These are phyloP conservation scores for Pseudomyrmex dendroicus DNA, from an alignment of 1,140 invertebrate species.

Conservation along the genomic window DNA sequence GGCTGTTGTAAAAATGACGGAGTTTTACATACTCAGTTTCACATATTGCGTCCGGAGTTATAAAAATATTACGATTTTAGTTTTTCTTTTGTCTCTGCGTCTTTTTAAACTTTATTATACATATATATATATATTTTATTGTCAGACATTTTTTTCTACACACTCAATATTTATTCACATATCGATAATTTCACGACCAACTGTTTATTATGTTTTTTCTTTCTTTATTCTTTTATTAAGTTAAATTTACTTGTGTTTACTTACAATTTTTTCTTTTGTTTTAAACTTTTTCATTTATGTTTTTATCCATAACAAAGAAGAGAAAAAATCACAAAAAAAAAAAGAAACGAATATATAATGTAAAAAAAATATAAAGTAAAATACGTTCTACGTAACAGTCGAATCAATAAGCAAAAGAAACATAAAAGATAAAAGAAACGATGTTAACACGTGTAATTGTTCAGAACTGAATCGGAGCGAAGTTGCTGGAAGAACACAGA, in stretches of 20 bases:
- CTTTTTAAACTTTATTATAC: background rate
- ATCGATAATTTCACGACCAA: slow-evolving; percentile 35
- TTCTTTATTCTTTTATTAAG: slow-evolving; percentile 8
- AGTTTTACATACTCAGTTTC: background rate
- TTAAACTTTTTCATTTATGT: slow-evolving; percentile 18
- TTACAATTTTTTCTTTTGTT: slow-evolving; percentile 8
- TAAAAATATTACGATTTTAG: background rate
- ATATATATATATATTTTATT: background rate
- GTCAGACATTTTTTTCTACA: slow-evolving; percentile 3
- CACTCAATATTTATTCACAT: background rate
- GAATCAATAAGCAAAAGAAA: background rate
- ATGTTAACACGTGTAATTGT: background rate
- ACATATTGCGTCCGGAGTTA: slow-evolving; percentile 3
- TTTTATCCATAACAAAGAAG: slow-evolving; percentile 46
- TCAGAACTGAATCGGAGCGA: background rate
- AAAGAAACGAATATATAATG: slow-evolving; percentile 8
- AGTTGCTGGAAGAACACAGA: slow-evolving; percentile 27
- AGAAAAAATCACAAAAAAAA: slow-evolving; percentile 37
- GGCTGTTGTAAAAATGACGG: background rate
- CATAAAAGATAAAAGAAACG: background rate
- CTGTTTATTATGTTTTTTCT: slow-evolving; percentile 26
- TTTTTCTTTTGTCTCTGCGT: background rate
- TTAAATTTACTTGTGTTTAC: no score
- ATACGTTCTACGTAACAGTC: slow-evolving; percentile 21
- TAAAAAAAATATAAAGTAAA: slow-evolving; percentile 10